Base-by-base conservation (phyloP, 2,797 vertebrate species). In the Novumbra hubbsi region DNA sequence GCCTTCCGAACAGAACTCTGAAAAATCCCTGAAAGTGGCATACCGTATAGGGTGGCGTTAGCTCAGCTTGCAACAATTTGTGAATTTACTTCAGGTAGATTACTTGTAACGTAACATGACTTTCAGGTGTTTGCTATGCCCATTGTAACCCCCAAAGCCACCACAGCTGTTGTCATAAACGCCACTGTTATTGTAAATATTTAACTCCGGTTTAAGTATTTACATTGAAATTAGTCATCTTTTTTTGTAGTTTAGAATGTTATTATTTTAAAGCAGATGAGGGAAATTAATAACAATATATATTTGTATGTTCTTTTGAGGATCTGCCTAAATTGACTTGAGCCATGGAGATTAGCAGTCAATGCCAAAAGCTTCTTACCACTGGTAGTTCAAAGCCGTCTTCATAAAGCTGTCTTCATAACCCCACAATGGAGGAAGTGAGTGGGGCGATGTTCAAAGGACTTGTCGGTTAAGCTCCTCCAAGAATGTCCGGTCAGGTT, bases 401-500 rank as follows among this genome's bases (percentile, higher is more conserved):
- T 88, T 76, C 76, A 72, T 78, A 67, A 32, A 86, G 85, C 80
- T 70, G 80, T 76, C 80, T 88, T 75, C 76, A 70, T 78, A 68
- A 32, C 69, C 80, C 79, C 68, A 87, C 88, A 89, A 87, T 78
- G 83, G 87, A 19, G 72, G 70, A 79, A 88, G 85, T 0, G 73
- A 88, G 83, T 0, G 73, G 82, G 86, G 86, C 87, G 80, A 84
- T 81, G 81, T 86, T 89, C 86, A 88, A 89, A 90, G 80, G 76
- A 78, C 84, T 85, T 86, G 70, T 80, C 38, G 67, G 72, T 83
- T 87, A 87, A 90, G 82, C 84, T 83, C 73, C 81, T 87, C 83
- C 74, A 76, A 88, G 84, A 86, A 90, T 90, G 84, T 90, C 84
- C 80, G 68, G 81, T 80, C 74, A 87, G 82, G 82, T 90, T 86